Evolutionary conservation across 2,797 vertebrate species (phyloP), one percentile per base, ranked within the genome.

Genomic region (Myripristis jacobus): DNA sequence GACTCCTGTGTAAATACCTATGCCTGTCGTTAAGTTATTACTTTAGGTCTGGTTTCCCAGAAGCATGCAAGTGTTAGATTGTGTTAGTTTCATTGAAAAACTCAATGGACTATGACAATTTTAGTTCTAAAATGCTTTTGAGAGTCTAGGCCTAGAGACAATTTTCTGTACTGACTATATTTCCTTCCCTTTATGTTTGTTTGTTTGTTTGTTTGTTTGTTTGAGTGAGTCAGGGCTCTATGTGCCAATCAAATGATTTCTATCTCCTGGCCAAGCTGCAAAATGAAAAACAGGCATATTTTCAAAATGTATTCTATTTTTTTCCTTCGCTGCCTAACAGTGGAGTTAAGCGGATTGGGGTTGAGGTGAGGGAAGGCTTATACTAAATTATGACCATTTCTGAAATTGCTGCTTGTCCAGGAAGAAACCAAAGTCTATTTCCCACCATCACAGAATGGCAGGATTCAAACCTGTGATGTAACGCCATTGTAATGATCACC

Each of bases 21-120:
- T 77, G 77, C 81, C 92, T 87, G 78, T 78, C 88, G 83, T 92
- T 89, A 87, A 92, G 89, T 89, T 85, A 89, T 91, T 90, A 67
- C 67, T 85, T 89, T 83, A 81, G 64, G 69, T 81, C 68, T 83
- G 72, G 70, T 75, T 86, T 87, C 72, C 70, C 83, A 77, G 82
- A 86, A 74, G 79, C 85, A 80, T 87, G 89, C 73, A 59, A 79
- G 70, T 78, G 72, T 78, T 73, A 36, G 70, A 67, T 76, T 60
- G 61, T 83, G 64, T 78, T 85, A 73, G 76, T 75, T 82, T 81
- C 77, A 77, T 65, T 77, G 52, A 66, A 61, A 77, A 58, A 47
- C 68, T 82, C 63, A 77, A 79, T 86, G 80, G 72, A 66, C 73
- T 83, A 77, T 85, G 77, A 77, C 55, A 55, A 41, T 83, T 82